Conservation (phyloP, 2,797 vertebrate genomes). For the Typhlichthys subterraneus region DNA sequence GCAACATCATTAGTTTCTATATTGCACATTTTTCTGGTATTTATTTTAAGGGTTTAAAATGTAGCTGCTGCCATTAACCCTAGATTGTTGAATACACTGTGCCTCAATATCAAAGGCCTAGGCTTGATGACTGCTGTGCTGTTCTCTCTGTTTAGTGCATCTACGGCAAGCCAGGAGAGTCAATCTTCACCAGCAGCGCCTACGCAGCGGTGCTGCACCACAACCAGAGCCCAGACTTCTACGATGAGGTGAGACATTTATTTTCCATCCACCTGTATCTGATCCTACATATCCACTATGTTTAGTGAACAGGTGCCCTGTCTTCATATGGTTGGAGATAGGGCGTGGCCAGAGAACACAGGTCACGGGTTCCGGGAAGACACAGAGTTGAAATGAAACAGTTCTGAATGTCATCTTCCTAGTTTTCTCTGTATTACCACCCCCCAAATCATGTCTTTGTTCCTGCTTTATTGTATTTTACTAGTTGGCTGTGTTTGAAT, state of each 20-base stretch:
- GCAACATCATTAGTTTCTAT: constrained; percentile 1
- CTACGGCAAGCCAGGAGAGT: constrained; percentile 90
- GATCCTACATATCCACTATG: too few species aligned
- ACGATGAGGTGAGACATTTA: constrained; percentile 87
- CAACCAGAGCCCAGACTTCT: constrained; percentile 97
- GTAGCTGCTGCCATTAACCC: not conserved
- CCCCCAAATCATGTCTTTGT: not conserved
- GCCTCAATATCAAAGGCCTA: constrained; percentile 6
- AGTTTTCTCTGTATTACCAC: not conserved
- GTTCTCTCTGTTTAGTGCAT: constrained; percentile 84
- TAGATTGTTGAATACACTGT: constrained; percentile 14
- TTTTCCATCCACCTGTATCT: not conserved
- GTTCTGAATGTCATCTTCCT: not conserved
- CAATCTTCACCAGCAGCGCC: constrained; percentile 80
- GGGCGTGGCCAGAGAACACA: too few species aligned
- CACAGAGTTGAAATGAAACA: not conserved
- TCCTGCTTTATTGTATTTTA: not conserved
- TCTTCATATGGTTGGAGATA: too few species aligned
- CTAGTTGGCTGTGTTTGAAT: constrained; percentile 23
- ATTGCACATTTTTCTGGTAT: not conserved
- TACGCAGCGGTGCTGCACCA: constrained; percentile 91
- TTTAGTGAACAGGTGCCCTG: not conserved
- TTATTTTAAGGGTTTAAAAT: not conserved
- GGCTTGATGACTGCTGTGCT: constrained; percentile 1
- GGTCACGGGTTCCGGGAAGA: not conserved